Evolutionary conservation across 2,888 invertebrate genomes (phyloP).

Genomic region (Eupithecia abbreviata): DNA sequence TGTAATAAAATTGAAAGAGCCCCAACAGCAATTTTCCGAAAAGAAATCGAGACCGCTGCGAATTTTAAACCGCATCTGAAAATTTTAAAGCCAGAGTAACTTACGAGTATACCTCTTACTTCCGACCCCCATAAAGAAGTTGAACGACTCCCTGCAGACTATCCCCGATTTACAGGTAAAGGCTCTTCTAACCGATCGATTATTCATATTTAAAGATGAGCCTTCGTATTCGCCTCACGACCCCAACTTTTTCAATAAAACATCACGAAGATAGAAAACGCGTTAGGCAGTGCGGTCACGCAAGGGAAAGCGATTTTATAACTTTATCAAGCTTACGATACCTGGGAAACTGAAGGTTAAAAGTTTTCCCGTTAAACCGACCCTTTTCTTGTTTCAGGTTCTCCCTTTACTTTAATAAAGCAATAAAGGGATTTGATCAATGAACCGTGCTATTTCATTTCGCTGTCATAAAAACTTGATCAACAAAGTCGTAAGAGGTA

Average conservation of each 20-base stretch:
- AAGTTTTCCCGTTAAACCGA: constrained; percentile 44
- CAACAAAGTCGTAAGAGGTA: not conserved
- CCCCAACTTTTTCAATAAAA: constrained; percentile 82
- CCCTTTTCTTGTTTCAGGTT: constrained; percentile 40
- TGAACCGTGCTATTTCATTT: constrained; percentile 13
- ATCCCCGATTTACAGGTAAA: constrained; percentile 55
- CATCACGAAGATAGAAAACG: constrained; percentile 67
- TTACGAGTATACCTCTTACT: constrained; percentile 37
- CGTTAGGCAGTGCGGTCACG: constrained; percentile 78
- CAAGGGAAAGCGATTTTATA: constrained; percentile 78
- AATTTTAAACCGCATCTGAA: constrained; percentile 29
- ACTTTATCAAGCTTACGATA: constrained; percentile 76
- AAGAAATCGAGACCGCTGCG: constrained; percentile 15
- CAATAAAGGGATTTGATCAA: constrained; percentile 29
- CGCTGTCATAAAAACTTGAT: constrained; percentile 11
- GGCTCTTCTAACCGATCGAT: constrained; percentile 54
- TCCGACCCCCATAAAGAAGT: constrained; percentile 51
- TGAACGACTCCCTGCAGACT: constrained; percentile 45
- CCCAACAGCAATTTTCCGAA: constrained; percentile 20
- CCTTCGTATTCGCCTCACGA: constrained; percentile 77
- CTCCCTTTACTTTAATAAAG: constrained; percentile 25
- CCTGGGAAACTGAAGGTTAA: constrained; percentile 52
- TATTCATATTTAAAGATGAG: constrained; percentile 78
- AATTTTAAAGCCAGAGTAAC: constrained; percentile 33
- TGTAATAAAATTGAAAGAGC: not conserved